Conservation (phyloP, 2,888 invertebrate genomes). For the Nomada goodeniana region DNA sequence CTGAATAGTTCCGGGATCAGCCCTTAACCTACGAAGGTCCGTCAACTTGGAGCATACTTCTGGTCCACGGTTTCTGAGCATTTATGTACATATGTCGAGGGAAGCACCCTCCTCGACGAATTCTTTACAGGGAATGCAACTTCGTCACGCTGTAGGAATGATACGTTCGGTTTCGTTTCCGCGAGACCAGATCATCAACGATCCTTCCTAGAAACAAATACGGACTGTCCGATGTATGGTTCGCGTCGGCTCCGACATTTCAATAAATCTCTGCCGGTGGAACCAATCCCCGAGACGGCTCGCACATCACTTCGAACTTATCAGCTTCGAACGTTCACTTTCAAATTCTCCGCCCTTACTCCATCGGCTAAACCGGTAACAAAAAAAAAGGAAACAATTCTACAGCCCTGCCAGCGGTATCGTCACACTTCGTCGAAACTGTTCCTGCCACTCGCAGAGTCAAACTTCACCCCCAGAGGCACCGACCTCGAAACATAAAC, state of each 20-base stretch:
- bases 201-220: neutral
- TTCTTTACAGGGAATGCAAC: slow-evolving; percentile 74
- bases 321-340: neutral
- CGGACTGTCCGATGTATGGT: neutral
- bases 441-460: neutral
- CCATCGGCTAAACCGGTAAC: neutral
- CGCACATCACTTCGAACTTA: slow-evolving; percentile 6
- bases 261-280: neutral
- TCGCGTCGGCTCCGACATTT: slow-evolving; percentile 22
- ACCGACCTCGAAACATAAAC: slow-evolving; percentile 25
- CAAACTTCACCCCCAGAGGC: neutral
- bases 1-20: neutral
- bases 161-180: slow-evolving; percentile 64
- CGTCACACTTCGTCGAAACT: neutral
- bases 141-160: slow-evolving; percentile 74
- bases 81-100: slow-evolving; percentile 55
- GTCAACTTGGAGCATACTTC: neutral
- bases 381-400: neutral
- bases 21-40: slow-evolving; percentile 18
- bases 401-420: neutral
- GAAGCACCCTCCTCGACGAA: slow-evolving; percentile 19
- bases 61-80: slow-evolving; percentile 50
- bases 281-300: too few relatives aligned
- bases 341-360: neutral
- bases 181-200: slow-evolving; percentile 38